Base-by-base conservation (phyloP, 2,888 invertebrate genomes). In the Hermodice carunculata region DNA sequence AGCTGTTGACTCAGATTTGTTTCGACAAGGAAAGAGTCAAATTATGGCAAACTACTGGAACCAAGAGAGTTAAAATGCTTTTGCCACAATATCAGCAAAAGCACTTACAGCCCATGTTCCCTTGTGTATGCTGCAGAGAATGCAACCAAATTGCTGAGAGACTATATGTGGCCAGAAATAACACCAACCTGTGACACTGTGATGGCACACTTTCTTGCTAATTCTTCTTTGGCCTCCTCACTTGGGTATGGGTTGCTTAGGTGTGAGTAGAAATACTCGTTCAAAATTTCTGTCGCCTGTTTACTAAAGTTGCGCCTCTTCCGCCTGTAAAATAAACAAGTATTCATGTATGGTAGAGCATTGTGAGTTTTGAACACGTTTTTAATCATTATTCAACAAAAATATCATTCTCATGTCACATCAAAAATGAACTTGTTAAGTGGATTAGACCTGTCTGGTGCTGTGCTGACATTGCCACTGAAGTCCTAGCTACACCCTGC, bases 211-310 rank as follows among this genome's bases (percentile, higher is more conserved):
- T 98, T 98, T 87, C 98, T 91, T 61, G 99, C 99, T 86, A 99
- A 90, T 87, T 99, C 99, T 89, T 99, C 99, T 88, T 99, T 99
- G 74, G 98, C 98, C 89, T 99, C 99, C 89, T 99, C 99, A 85
- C 96, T 96, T 73, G 99, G 99, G 89, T 99, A 99, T 32, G 99
- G 99, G 90, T 99, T 99, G 86, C 96, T 96, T 82, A 99, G 91
- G 89, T 99, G 98, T 80, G 98, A 98, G 89, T 99, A 99, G 89
- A 99, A 99, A 88, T 99, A 99, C 89, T 99, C 98, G 88, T 99
- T 99, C 79, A 99, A 90, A 81, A 98, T 96, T 90, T 99, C 98
- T 29, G 98, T 98, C 61, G 98, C 98, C 87, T 98, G 98, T 89
- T 99, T 99, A 90, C 97, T 98, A 89, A 99, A 99, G 89, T 99